phyloP scores from a whole-genome alignment of 92 coral and sea anemone genomes.

The Isaurus tuberculatus region DNA sequence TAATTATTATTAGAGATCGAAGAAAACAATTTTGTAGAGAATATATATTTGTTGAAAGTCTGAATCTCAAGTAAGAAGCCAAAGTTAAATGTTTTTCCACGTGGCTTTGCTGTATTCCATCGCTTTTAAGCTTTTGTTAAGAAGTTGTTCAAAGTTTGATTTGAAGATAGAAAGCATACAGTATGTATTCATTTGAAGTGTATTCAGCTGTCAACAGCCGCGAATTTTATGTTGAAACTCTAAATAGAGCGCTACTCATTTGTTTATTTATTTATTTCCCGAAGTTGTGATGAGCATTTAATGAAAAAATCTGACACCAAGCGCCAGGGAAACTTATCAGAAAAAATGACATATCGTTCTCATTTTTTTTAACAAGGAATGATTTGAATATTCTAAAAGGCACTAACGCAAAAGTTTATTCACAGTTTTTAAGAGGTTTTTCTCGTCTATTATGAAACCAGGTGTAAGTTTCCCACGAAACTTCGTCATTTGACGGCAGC shows the following conservation, averaged over 20 bases:
- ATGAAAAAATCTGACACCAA: conserved; percentile 15
- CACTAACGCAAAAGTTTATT: conserved; percentile 19
- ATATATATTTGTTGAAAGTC: conserved; percentile 20
- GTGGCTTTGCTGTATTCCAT: conserved; percentile 16
- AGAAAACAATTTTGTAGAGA: conserved; percentile 27
- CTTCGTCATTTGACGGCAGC: conserved; percentile 74
- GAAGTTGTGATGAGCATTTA: conserved; percentile 35
- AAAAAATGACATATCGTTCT: neutral
- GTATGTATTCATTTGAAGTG: conserved; percentile 32
- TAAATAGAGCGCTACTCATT: conserved; percentile 25
- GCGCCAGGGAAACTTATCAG: neutral
- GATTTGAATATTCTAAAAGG: neutral
- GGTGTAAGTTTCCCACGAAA: conserved; percentile 92
- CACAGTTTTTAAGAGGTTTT: conserved; percentile 51
- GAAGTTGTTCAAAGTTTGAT: conserved; percentile 47
- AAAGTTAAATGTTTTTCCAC: conserved; percentile 27
- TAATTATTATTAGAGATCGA: conserved; percentile 23
- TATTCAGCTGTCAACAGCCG: conserved; percentile 49
- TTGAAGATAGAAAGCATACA: conserved; percentile 40
- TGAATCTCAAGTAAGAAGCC: neutral
- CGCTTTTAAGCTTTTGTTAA: conserved; percentile 25
- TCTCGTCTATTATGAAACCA: conserved; percentile 63
- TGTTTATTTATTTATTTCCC: conserved; percentile 42
- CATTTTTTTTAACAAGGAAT: neutral
- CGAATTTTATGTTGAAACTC: conserved; percentile 46